Percentiles rank a stretch among this genome's conserved stretches.
Evolutionary conservation across 2,113 vertebrate genomes (phyloP).

Genomic region (Marmota monax): DNA sequence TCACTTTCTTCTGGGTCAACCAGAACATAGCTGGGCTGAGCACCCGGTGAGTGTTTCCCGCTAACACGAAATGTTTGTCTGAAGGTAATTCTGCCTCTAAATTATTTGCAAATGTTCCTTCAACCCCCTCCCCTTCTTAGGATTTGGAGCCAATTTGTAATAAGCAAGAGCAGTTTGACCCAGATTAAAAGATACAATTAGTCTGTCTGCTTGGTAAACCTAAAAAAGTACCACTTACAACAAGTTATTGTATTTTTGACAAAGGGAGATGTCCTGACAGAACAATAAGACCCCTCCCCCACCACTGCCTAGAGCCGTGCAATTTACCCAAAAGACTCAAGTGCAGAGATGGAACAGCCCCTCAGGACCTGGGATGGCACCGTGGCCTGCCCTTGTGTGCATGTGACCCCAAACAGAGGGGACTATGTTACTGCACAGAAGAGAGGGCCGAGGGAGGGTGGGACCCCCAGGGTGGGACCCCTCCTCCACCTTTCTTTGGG

Average conservation of each 20-base stretch:
- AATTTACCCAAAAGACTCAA: slow-evolving; percentile 84
- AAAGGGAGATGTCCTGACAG: slow-evolving; percentile 87
- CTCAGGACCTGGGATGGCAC: slow-evolving; percentile 45
- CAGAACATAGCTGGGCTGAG: background rate
- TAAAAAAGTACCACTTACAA: slow-evolving; percentile 90
- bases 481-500: background rate
- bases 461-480: fast-evolving
- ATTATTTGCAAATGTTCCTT: slow-evolving; percentile 88
- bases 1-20: background rate
- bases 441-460: background rate
- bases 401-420: background rate
- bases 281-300: slow-evolving; percentile 87
- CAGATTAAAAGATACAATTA: slow-evolving; percentile 94
- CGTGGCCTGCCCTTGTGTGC: background rate
- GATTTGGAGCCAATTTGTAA: slow-evolving; percentile 88
- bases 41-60: background rate
- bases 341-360: slow-evolving; percentile 62
- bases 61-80: slow-evolving; percentile 79
- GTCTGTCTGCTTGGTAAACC: slow-evolving; percentile 91
- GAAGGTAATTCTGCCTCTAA: slow-evolving; percentile 82
- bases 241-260: slow-evolving; percentile 90
- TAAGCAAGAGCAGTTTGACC: slow-evolving; percentile 91
- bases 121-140: slow-evolving; percentile 27
- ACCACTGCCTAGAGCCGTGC: slow-evolving; percentile 85
- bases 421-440: background rate